These are phyloP conservation scores for Caenorhabditis uteleia DNA, from an alignment of 2,888 invertebrate genomes.

Conservation along the genomic window DNA sequence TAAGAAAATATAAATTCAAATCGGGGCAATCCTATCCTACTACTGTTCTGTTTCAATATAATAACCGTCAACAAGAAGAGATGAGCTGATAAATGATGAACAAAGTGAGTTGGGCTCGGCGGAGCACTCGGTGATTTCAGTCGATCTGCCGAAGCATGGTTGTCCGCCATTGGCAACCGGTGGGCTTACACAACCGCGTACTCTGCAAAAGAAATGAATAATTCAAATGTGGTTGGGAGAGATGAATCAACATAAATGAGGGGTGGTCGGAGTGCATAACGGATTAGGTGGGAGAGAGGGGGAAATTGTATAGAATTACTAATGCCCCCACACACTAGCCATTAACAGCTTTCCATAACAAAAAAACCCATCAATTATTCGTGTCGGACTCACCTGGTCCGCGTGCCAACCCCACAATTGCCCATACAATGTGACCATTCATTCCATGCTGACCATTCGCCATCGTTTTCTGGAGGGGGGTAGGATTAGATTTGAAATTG, in stretches of 20 bases:
- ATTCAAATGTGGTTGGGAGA: background rate
- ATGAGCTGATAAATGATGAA: conserved; percentile 38
- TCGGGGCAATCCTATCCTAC: conserved; percentile 5
- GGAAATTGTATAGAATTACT: background rate
- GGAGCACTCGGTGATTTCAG: conserved; percentile 50
- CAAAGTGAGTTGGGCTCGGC: conserved; percentile 19
- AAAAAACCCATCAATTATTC: conserved; percentile 8
- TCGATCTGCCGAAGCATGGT: conserved; percentile 63
- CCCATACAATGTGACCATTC: conserved; percentile 62
- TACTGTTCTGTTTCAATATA: conserved; percentile 32
- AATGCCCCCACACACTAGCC: too few species aligned
- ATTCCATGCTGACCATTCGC: conserved; percentile 65
- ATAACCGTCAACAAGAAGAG: conserved; percentile 28
- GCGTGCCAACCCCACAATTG: conserved; percentile 55
- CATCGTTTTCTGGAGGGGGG: conserved; percentile 49
- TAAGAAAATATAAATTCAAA: conserved; percentile 1
- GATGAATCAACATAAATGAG: background rate
- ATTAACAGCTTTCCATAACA: too few species aligned
- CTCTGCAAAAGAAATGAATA: conserved; percentile 38
- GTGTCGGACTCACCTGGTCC: conserved; percentile 54
- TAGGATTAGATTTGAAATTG: background rate
- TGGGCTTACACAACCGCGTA: conserved; percentile 50
- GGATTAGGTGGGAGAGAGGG: background rate
- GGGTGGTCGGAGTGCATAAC: background rate
- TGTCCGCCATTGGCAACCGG: conserved; percentile 47